Conservation (phyloP, 2,113 vertebrate species). For the Scytalopus superciliaris region DNA sequence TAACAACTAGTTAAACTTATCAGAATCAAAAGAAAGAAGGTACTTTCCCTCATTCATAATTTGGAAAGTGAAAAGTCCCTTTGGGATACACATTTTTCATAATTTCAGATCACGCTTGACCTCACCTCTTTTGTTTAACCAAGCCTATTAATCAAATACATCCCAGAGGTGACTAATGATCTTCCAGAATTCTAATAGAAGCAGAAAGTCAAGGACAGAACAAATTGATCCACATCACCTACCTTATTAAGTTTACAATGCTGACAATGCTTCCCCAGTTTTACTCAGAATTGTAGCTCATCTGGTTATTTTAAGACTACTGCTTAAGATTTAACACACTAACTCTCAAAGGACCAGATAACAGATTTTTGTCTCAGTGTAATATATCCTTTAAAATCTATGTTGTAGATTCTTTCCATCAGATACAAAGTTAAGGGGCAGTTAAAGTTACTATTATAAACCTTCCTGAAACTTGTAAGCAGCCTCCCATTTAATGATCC, state of each 20-base stretch:
- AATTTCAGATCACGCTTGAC: constrained; percentile 71
- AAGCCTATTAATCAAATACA: constrained; percentile 77
- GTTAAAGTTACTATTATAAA: not conserved
- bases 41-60: not conserved
- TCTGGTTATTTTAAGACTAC: constrained; percentile 14
- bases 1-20: not conserved
- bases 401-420: not conserved
- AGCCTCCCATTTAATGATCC: not conserved
- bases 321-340: constrained; percentile 16
- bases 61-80: constrained; percentile 40
- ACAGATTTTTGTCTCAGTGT: not conserved
- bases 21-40: constrained; percentile 13
- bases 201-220: constrained; percentile 77
- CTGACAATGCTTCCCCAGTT: constrained; percentile 17
- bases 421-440: not conserved
- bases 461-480: not conserved
- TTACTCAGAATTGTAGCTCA: constrained; percentile 22
- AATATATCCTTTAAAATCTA: not conserved
- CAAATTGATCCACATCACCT: constrained; percentile 70
- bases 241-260: constrained; percentile 64
- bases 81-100: constrained; percentile 41
- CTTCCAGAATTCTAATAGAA: constrained; percentile 73
- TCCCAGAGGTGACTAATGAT: constrained; percentile 75
- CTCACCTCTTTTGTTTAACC: constrained; percentile 74
- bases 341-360: not conserved